phyloP scores from a whole-genome alignment of 2,113 vertebrate species.

The Protobothrops mucrosquamatus region DNA sequence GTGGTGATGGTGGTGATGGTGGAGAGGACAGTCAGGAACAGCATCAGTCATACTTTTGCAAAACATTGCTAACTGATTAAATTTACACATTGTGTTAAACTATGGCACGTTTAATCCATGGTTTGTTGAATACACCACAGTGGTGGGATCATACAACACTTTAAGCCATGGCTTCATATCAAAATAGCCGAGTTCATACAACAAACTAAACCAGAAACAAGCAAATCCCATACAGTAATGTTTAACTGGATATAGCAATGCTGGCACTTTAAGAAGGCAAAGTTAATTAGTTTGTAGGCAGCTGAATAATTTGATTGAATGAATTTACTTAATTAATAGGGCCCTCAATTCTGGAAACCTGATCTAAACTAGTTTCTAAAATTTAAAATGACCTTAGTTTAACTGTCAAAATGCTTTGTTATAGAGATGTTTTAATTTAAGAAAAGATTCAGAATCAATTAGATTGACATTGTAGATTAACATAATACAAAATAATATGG shows the following conservation, averaged over 20 bases:
- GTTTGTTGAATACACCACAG: background rate
- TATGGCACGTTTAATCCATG: background rate
- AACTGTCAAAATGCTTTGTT: background rate
- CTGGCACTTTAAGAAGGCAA: background rate
- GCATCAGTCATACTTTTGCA: background rate
- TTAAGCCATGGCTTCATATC: background rate
- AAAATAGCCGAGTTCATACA: background rate
- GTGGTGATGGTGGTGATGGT: too few relatives aligned
- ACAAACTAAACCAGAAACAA: background rate
- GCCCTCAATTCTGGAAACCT: background rate
- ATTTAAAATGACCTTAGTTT: background rate
- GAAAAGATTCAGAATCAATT: background rate
- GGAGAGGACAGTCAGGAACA: background rate
- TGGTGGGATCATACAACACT: background rate
- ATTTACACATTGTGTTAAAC: background rate
- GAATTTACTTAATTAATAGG: background rate
- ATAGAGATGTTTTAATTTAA: background rate
- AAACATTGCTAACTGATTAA: background rate
- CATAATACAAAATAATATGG: background rate
- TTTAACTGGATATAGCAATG: background rate
- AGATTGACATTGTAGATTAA: background rate
- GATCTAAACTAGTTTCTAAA: background rate
- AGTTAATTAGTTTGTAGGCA: background rate
- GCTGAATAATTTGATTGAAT: background rate
- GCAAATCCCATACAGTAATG: background rate